Evolutionary conservation across 2,888 invertebrate species (phyloP).

Genomic region (Brachyopa scutellaris): DNA sequence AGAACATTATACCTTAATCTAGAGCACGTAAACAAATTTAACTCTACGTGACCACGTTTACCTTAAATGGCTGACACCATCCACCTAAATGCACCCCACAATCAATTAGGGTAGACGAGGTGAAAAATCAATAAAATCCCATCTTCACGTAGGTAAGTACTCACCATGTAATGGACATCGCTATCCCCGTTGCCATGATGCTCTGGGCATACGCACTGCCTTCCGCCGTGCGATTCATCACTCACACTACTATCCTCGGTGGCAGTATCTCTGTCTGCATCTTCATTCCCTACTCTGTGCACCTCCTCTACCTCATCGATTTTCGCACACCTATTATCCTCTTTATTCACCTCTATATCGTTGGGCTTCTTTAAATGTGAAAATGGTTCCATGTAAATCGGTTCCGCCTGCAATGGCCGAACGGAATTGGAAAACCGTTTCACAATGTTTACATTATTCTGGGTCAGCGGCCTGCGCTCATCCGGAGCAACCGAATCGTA

Average conservation of each 20-base stretch:
- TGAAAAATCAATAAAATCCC: slow-evolving; percentile 31
- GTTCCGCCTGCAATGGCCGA: slow-evolving; percentile 67
- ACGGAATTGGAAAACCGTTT: slow-evolving; percentile 52
- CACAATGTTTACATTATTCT: slow-evolving; percentile 53
- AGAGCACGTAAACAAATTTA: slow-evolving; percentile 17
- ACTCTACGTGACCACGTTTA: slow-evolving; percentile 45
- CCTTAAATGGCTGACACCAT: slow-evolving; percentile 39
- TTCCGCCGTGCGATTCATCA: slow-evolving; percentile 54
- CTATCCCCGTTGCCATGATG: slow-evolving; percentile 69
- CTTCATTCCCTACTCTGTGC: slow-evolving; percentile 32
- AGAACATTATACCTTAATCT: not conserved
- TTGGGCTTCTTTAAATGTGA: slow-evolving; percentile 73
- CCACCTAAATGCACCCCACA: slow-evolving; percentile 5
- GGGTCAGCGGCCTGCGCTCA: slow-evolving; percentile 63
- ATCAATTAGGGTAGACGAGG: slow-evolving; percentile 8
- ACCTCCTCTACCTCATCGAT: slow-evolving; percentile 68
- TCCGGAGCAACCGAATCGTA: slow-evolving; percentile 73
- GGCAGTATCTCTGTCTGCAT: slow-evolving; percentile 45
- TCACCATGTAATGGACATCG: slow-evolving; percentile 76
- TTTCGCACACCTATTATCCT: slow-evolving; percentile 66
- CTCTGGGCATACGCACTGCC: slow-evolving; percentile 73
- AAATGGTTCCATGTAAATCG: slow-evolving; percentile 76
- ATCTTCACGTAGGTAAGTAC: slow-evolving; percentile 52
- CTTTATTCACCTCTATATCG: slow-evolving; percentile 36
- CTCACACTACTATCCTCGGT: slow-evolving; percentile 60